Percentiles rank a stretch among this genome's conserved stretches.
Evolutionary conservation across 2,888 invertebrate species (phyloP).

Genomic region (Cephus pygmeus): DNA sequence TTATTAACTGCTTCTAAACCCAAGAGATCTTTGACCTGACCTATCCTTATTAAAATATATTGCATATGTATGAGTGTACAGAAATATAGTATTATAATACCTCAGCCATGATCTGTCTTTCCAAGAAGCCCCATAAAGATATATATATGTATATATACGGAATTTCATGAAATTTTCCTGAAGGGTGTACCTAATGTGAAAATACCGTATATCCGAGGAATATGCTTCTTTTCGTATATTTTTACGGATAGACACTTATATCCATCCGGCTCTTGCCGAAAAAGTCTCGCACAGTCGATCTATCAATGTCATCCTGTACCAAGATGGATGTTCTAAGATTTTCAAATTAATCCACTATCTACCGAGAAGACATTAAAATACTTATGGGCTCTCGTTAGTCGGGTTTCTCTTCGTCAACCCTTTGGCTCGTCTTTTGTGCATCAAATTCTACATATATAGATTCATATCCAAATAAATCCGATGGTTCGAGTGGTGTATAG

Average conservation of each 20-base stretch:
- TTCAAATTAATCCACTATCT: slow-evolving; percentile 4
- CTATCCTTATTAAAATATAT: background rate
- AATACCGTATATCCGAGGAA: background rate
- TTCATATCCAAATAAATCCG: background rate
- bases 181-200: background rate
- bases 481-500: background rate
- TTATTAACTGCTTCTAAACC: background rate
- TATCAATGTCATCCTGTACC: slow-evolving; percentile 24
- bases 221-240: background rate
- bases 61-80: background rate
- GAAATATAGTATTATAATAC: background rate
- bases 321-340: slow-evolving; percentile 26
- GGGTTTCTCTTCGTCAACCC: background rate
- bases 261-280: background rate
- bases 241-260: background rate
- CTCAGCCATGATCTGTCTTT: background rate
- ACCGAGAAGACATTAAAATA: slow-evolving; percentile 1
- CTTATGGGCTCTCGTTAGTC: background rate
- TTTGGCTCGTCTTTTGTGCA: background rate
- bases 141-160: background rate
- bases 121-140: background rate
- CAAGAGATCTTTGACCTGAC: background rate
- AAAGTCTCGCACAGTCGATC: slow-evolving; percentile 7
- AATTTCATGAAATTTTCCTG: background rate
- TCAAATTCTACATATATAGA: background rate